A percentile compares a stretch with the other conserved stretches of the same genome.
Evolutionary conservation across 53 echinoderm and acorn worm species (phyloP).

Genomic region (Henricia sp.): DNA sequence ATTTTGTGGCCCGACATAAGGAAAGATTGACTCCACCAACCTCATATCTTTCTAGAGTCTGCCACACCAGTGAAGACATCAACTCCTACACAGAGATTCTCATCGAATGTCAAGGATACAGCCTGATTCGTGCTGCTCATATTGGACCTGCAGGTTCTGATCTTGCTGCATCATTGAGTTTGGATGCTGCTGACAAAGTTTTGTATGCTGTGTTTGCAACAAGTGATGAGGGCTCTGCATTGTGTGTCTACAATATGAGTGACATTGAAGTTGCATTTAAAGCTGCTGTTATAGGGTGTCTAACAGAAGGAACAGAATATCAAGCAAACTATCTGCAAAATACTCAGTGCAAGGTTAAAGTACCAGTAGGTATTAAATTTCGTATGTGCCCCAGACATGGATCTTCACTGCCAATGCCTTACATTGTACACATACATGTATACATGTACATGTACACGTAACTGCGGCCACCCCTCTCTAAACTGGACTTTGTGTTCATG

Average conservation of each 20-base stretch:
- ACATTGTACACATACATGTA: too few species aligned
- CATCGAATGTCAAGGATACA: constrained; percentile 50
- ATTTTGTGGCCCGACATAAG: constrained; percentile 35
- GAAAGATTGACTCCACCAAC: neutral
- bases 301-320: neutral
- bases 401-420: too few species aligned
- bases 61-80: constrained; percentile 1
- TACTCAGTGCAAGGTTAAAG: too few species aligned
- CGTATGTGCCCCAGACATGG: too few species aligned
- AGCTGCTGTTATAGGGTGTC: constrained; percentile 46
- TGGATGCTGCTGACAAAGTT: constrained; percentile 26
- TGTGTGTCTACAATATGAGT: constrained; percentile 67
- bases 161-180: constrained; percentile 35
- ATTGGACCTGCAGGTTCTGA: constrained; percentile 69
- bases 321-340: too few species aligned
- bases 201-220: constrained; percentile 67
- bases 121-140: constrained; percentile 61
- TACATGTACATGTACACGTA: too few species aligned
- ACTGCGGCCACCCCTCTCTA: too few species aligned
- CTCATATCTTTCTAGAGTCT: constrained; percentile 42
- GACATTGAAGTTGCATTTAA: constrained; percentile 53
- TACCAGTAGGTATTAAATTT: too few species aligned
- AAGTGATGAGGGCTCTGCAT: constrained; percentile 28
- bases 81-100: constrained; percentile 73
- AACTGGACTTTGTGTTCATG: too few species aligned